phyloP scores from a whole-genome alignment of 1,140 invertebrate species.

The Caenorhabditis remanei region DNA sequence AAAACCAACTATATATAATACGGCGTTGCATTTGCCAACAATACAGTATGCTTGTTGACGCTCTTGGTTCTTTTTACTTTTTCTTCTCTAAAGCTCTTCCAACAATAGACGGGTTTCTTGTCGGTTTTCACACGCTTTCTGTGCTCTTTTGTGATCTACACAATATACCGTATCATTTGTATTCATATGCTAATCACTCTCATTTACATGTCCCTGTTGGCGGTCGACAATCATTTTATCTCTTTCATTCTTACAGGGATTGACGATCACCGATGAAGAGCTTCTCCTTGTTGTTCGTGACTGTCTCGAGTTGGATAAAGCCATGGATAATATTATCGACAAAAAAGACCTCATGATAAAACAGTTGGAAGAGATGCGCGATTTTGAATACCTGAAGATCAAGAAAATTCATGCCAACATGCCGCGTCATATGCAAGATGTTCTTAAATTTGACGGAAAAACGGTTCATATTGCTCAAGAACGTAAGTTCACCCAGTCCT shows the following conservation, averaged over 20 bases:
- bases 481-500: not conserved
- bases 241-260: not conserved
- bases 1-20: slow-evolving; percentile 52
- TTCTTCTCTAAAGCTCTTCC: not conserved
- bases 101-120: slow-evolving; percentile 15
- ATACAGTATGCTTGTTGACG: slow-evolving; percentile 46
- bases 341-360: slow-evolving; percentile 9
- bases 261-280: slow-evolving; percentile 42
- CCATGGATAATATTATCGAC: not conserved
- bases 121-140: not conserved
- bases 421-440: slow-evolving; percentile 57
- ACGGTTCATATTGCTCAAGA: slow-evolving; percentile 31
- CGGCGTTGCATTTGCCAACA: slow-evolving; percentile 32
- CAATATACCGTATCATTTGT: not conserved
- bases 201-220: not conserved
- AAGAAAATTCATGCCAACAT: slow-evolving; percentile 41
- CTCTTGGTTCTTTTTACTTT: not conserved
- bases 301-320: not conserved
- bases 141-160: not conserved
- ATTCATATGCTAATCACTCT: not conserved
- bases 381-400: slow-evolving; percentile 15
- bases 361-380: slow-evolving; percentile 42
- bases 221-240: not conserved
- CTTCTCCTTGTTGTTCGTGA: not conserved
- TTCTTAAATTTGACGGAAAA: slow-evolving; percentile 18